phyloP scores from a whole-genome alignment of 2,888 invertebrate genomes.

The Tridacna gigas region DNA sequence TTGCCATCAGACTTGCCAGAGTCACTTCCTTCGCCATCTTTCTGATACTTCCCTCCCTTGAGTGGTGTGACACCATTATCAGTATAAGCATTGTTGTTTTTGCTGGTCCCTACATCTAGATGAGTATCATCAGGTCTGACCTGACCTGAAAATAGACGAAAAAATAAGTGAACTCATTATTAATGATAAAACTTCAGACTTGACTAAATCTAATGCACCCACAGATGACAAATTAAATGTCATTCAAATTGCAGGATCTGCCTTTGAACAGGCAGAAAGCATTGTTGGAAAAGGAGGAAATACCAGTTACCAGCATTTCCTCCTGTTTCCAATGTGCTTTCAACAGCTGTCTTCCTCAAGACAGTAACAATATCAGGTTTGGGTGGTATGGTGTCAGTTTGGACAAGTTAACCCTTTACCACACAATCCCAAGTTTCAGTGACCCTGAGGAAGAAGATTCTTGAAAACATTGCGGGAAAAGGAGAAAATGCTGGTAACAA shows the following conservation, averaged over 20 bases:
- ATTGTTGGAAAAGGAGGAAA: neutral
- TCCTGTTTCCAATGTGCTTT: neutral
- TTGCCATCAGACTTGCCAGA: conserved; percentile 9
- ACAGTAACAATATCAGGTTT: too few relatives aligned
- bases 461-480: conserved; percentile 6
- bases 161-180: neutral
- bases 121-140: neutral
- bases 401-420: neutral
- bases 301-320: neutral
- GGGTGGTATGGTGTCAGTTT: neutral
- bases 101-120: neutral
- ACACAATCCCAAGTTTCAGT: neutral
- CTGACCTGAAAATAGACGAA: neutral
- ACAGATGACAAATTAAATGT: too few relatives aligned
- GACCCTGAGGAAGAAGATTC: too few relatives aligned
- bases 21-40: conserved; percentile 15
- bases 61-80: conserved; percentile 16
- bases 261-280: neutral
- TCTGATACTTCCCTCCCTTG: neutral
- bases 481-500: neutral
- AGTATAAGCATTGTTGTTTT: neutral
- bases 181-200: too few relatives aligned
- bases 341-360: neutral
- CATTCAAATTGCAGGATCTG: too few relatives aligned
- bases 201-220: too few relatives aligned